These are phyloP conservation scores for Oxygymnocypris stewartii DNA, from an alignment of 2,113 vertebrate species.

Conservation along the genomic window DNA sequence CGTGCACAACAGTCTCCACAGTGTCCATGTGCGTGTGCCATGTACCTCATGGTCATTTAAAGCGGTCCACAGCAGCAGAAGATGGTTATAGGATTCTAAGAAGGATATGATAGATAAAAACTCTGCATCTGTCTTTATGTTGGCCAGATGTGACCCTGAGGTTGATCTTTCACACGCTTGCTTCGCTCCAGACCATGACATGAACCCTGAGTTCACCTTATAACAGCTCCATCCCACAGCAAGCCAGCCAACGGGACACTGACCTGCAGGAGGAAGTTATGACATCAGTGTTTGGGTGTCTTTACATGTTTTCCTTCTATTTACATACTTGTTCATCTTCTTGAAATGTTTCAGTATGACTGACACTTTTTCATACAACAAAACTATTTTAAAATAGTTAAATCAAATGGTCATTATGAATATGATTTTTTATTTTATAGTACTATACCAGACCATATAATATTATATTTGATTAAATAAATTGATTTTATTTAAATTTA, in stretches of 20 bases:
- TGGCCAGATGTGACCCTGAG: constrained; percentile 74
- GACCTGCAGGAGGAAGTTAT: constrained; percentile 65
- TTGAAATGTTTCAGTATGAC: background rate
- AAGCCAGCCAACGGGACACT: constrained; percentile 79
- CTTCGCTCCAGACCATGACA: constrained; percentile 75
- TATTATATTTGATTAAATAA: no score
- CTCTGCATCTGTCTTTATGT: constrained; percentile 77
- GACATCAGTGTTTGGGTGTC: background rate
- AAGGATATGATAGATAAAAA: constrained; percentile 73
- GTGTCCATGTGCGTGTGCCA: background rate
- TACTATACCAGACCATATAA: no score
- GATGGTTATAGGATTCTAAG: constrained; percentile 70
- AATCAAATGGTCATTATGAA: no score
- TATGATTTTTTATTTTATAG: no score
- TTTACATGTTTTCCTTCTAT: background rate
- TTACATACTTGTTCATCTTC: background rate
- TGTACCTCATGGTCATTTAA: constrained; percentile 81
- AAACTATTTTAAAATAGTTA: no score
- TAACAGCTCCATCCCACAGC: constrained; percentile 81
- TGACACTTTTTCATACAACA: background rate
- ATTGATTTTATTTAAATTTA: no score
- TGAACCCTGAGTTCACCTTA: constrained; percentile 65
- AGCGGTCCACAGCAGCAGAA: constrained; percentile 83
- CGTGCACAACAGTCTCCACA: background rate
- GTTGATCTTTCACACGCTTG: constrained; percentile 65